phyloP scores from a whole-genome alignment of 2,797 vertebrate genomes.

The Sardinella longiceps region DNA sequence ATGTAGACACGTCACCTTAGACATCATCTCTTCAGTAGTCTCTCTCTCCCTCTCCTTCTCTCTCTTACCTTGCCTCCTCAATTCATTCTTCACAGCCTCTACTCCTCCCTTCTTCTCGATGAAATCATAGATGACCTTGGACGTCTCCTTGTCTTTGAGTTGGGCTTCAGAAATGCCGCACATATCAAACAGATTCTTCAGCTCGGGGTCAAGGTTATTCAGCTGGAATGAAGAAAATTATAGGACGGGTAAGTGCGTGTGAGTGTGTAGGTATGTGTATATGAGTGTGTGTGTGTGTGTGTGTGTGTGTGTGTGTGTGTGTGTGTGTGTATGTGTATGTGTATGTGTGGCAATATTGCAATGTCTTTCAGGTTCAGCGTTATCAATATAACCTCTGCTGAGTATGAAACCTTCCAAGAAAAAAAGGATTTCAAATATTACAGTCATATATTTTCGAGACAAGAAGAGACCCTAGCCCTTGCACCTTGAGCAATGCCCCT shows the following conservation, averaged over 20 bases:
- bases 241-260: not conserved
- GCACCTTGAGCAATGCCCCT: too few species aligned
- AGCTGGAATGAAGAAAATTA: conserved; percentile 71
- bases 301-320: too few species aligned
- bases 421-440: too few species aligned
- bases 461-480: too few species aligned
- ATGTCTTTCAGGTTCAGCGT: too few species aligned
- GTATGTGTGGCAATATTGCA: too few species aligned
- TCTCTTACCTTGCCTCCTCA: conserved; percentile 90
- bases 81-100: conserved; percentile 96
- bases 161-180: conserved; percentile 98
- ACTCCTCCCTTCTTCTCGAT: conserved; percentile 98
- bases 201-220: conserved; percentile 95
- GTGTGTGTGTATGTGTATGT: too few species aligned
- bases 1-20: not conserved
- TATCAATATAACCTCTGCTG: too few species aligned
- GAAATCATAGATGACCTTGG: conserved; percentile 98
- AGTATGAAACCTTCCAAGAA: too few species aligned
- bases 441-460: too few species aligned
- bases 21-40: not conserved
- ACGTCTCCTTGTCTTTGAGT: conserved; percentile 96
- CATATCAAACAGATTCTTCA: conserved; percentile 96
- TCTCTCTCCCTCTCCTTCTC: not conserved
- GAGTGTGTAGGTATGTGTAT: too few species aligned
- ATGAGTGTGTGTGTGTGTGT: too few species aligned